Evolutionary conservation across 2,888 invertebrate genomes (phyloP).

Genomic region (Pyrgus malvae): DNA sequence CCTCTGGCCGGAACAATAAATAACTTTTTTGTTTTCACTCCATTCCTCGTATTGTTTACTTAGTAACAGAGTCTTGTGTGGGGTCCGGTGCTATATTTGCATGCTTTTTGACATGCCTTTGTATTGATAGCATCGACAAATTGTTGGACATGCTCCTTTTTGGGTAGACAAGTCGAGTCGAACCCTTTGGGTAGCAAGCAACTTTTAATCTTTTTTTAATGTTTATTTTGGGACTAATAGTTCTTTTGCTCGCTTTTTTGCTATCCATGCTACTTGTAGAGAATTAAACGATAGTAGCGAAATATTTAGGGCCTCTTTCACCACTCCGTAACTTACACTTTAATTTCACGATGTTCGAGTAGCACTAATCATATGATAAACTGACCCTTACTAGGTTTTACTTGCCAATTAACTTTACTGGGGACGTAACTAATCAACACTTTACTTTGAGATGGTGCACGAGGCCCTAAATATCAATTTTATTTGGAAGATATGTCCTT

Average conservation of each 20-base stretch:
- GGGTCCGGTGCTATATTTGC: constrained; percentile 45
- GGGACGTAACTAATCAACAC: no score
- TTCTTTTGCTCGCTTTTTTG: not conserved
- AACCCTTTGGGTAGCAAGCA: constrained; percentile 6
- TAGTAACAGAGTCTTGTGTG: constrained; percentile 43
- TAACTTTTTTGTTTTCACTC: constrained; percentile 35
- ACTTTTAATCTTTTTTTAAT: not conserved
- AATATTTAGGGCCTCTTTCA: no score
- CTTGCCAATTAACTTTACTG: no score
- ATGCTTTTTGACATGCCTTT: constrained; percentile 34
- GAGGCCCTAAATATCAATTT: no score
- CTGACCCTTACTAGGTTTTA: no score
- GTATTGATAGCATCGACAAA: constrained; percentile 27
- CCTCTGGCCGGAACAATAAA: constrained; percentile 48
- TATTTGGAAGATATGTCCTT: no score
- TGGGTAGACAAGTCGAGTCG: constrained; percentile 13
- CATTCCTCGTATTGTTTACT: constrained; percentile 47
- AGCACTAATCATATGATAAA: no score
- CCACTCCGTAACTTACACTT: no score
- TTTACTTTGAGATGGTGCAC: no score
- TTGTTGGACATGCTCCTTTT: constrained; percentile 23
- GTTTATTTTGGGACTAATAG: not conserved
- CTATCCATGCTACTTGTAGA: not conserved
- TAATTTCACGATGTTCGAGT: no score
- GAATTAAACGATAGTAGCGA: not conserved